Evolutionary conservation across 2,888 invertebrate species (phyloP).

Genomic region (Lasioglossum malachurum): DNA sequence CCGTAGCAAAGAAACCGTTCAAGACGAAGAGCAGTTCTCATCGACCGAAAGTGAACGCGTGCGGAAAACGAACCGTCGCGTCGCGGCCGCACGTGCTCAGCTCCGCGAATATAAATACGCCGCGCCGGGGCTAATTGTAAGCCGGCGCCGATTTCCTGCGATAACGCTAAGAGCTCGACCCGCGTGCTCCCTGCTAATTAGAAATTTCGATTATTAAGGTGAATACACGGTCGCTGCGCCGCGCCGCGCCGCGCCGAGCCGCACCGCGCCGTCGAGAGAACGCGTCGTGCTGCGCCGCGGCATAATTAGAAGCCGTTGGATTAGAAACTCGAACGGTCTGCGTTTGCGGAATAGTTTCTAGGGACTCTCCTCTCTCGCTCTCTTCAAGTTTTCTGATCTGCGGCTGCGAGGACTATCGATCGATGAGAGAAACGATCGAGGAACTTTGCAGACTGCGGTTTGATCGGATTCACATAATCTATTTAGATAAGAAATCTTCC

Average conservation of each 20-base stretch:
- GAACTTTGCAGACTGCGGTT: background rate
- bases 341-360: background rate
- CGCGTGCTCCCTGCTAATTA: conserved; percentile 54
- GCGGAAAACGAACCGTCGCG: background rate
- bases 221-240: conserved; percentile 22
- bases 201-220: conserved; percentile 57
- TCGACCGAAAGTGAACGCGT: conserved; percentile 1
- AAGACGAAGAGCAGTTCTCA: background rate
- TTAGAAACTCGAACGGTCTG: conserved; percentile 22
- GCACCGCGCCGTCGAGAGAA: background rate
- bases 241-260: background rate
- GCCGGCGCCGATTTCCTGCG: conserved; percentile 47
- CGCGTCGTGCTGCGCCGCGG: background rate
- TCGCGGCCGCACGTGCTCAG: conserved; percentile 13
- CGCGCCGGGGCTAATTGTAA: conserved; percentile 38
- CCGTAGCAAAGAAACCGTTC: background rate
- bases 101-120: conserved; percentile 42
- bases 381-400: background rate
- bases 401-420: background rate
- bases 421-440: background rate
- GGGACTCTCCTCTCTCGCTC: background rate
- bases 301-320: conserved; percentile 41
- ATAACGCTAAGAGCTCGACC: conserved; percentile 50
- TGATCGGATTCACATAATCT: background rate
- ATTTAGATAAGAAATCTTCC: background rate